Conservation (phyloP, 2,113 vertebrate species). For the Apodemus sylvaticus region DNA sequence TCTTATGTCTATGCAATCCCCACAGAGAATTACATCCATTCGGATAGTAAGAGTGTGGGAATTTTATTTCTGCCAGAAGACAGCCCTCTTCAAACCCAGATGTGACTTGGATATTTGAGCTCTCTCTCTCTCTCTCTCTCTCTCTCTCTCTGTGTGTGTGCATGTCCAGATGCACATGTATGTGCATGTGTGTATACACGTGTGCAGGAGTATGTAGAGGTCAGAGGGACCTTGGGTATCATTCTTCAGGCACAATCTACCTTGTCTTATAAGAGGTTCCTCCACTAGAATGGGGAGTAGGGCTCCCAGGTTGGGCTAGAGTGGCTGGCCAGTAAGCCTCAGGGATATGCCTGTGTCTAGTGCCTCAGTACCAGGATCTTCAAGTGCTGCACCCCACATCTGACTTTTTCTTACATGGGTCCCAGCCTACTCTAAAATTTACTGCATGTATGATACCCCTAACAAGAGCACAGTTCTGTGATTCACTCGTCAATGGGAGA, state of each 20-base stretch:
- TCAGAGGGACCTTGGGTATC: neutral
- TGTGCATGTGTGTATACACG: too few species aligned
- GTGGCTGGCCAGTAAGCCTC: neutral
- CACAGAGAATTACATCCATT: slow-evolving; percentile 5
- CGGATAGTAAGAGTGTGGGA: slow-evolving; percentile 22
- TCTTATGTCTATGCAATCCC: neutral
- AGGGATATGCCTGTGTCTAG: neutral
- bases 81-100: slow-evolving; percentile 12
- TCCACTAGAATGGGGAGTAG: neutral
- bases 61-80: slow-evolving; percentile 40
- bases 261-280: neutral
- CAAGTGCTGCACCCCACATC: neutral
- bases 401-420: neutral
- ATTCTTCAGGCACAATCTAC: neutral
- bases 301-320: neutral
- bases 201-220: neutral
- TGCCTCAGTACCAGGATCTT: neutral
- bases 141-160: neutral
- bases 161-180: too few species aligned
- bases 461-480: slow-evolving; percentile 60
- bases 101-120: neutral
- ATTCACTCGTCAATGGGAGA: slow-evolving; percentile 74
- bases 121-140: neutral
- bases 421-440: slow-evolving; percentile 42
- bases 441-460: slow-evolving; percentile 52